Evolutionary conservation across 2,113 vertebrate genomes (phyloP).

Genomic region (Calypte anna): DNA sequence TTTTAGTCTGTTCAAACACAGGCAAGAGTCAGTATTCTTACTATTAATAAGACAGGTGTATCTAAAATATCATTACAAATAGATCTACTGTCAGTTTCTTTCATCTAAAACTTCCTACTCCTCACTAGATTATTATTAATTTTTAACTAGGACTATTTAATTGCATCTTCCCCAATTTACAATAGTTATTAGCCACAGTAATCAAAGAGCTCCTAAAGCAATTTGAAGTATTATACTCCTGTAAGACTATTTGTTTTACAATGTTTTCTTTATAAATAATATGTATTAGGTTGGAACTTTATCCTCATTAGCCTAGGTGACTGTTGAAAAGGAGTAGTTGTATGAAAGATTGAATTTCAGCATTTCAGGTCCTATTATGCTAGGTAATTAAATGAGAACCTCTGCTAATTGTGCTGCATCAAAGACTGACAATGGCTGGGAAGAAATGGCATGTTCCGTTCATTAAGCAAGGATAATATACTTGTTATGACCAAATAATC

Average conservation of each 20-base stretch:
- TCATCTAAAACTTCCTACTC: neutral
- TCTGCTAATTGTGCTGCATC: conserved; percentile 7
- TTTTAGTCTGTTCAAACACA: neutral
- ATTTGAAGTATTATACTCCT: conserved; percentile 13
- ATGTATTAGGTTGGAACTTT: conserved; percentile 16
- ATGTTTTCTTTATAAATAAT: conserved; percentile 29
- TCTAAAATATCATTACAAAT: neutral
- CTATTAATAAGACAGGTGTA: neutral
- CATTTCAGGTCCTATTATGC: conserved; percentile 33
- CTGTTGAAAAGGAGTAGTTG: conserved; percentile 23
- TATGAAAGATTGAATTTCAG: conserved; percentile 40
- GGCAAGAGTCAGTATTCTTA: neutral
- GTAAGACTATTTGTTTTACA: conserved; percentile 24
- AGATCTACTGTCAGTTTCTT: neutral
- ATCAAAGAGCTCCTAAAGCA: conserved; percentile 40
- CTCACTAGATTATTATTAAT: neutral
- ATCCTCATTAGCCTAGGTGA: conserved; percentile 39
- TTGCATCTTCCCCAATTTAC: conserved; percentile 15
- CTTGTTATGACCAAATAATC: neutral
- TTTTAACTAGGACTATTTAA: conserved; percentile 26
- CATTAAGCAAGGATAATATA: neutral
- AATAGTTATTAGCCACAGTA: neutral
- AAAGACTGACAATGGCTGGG: neutral
- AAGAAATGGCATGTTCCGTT: neutral
- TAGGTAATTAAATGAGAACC: conserved; percentile 35